These are phyloP conservation scores for Melolontha melolontha DNA, from an alignment of 2,888 invertebrate species.

Conservation along the genomic window DNA sequence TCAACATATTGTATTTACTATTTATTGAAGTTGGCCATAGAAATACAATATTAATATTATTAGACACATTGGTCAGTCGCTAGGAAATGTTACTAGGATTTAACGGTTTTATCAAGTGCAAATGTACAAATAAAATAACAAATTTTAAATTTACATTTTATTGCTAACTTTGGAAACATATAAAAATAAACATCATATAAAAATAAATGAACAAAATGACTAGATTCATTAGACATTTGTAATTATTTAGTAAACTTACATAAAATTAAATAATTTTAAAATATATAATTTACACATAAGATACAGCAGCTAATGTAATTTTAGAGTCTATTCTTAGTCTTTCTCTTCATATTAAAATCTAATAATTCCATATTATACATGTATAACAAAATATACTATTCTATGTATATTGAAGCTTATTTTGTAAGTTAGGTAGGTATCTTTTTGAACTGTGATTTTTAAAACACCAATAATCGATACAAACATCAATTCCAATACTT, in stretches of 20 bases:
- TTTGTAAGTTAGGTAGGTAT: constrained; percentile 4
- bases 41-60: no score
- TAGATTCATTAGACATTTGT: constrained; percentile 6
- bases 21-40: no score
- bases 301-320: background rate
- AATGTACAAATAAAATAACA: background rate
- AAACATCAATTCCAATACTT: background rate
- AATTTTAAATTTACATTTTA: background rate
- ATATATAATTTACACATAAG: background rate
- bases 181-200: constrained; percentile 5
- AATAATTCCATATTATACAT: constrained; percentile 14
- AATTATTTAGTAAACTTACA: background rate
- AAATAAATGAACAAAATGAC: constrained; percentile 26
- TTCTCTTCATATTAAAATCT: constrained; percentile 4
- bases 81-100: no score
- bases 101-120: no score
- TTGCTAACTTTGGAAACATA: constrained; percentile 17
- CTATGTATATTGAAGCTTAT: constrained; percentile 21
- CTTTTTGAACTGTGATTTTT: constrained; percentile 32
- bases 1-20: no score
- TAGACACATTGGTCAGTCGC: no score
- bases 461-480: constrained; percentile 8
- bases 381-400: constrained; percentile 36
- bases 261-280: constrained; percentile 3
- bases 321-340: constrained; percentile 1